Percentiles rank a stretch among this genome's conserved stretches.
Evolutionary conservation across 2,113 vertebrate species (phyloP).

Genomic region (Gulo gulo): DNA sequence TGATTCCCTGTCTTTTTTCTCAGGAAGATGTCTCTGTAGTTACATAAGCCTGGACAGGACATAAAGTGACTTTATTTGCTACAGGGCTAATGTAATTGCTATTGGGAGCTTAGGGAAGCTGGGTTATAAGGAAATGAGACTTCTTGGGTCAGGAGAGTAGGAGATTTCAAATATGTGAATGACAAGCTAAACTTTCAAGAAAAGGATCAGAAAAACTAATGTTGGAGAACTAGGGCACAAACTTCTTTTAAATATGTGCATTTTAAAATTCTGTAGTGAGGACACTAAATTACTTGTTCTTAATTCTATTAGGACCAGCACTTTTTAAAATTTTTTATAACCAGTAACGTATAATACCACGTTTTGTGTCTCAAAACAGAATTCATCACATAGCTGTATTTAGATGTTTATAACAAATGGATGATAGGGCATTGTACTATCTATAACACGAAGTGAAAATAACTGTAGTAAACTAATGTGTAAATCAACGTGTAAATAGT

Average conservation of each 20-base stretch:
- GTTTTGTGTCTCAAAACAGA: not conserved
- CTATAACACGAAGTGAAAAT: not conserved
- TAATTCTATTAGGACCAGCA: not conserved
- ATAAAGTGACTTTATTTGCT: not conserved
- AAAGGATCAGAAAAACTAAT: not conserved
- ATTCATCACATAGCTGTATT: not conserved
- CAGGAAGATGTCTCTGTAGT: not conserved
- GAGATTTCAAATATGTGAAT: not conserved
- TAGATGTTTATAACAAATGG: not conserved
- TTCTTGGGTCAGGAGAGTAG: not conserved
- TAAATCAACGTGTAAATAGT: not conserved
- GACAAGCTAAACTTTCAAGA: not conserved
- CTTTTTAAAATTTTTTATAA: not conserved
- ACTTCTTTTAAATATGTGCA: not conserved
- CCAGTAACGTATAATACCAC: not conserved
- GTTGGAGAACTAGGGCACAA: not conserved
- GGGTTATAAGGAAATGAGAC: not conserved
- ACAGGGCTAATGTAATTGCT: not conserved
- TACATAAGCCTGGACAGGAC: not conserved
- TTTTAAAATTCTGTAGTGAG: not conserved
- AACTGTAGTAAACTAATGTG: not conserved
- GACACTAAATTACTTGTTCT: not conserved
- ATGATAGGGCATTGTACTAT: no score
- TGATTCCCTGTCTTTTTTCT: not conserved
- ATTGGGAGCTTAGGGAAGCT: not conserved